phyloP scores from a whole-genome alignment of 1,140 invertebrate species.

The Rhagoletis zephyria region DNA sequence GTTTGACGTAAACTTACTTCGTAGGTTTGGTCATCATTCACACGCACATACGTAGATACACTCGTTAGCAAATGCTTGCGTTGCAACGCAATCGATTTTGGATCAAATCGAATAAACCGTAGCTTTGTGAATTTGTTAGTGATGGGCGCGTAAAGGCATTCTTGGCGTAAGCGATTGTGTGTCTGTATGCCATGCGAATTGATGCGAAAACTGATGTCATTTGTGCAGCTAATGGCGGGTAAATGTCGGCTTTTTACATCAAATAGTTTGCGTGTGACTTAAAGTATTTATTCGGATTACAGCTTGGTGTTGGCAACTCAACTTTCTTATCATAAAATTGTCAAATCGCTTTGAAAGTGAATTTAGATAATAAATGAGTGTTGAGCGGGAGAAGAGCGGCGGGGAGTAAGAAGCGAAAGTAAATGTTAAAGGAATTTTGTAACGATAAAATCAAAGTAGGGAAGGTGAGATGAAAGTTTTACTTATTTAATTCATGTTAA shows the following conservation, averaged over 20 bases:
- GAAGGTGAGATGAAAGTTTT: no score
- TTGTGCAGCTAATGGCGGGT: conserved; percentile 28
- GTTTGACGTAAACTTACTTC: not conserved
- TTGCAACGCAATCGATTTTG: not conserved
- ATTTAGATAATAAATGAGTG: not conserved
- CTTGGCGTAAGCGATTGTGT: not conserved
- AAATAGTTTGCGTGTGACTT: conserved; percentile 16
- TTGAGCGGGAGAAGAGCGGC: not conserved
- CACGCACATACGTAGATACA: not conserved
- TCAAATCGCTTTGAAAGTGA: conserved; percentile 30
- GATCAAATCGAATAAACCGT: not conserved
- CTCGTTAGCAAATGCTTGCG: not conserved
- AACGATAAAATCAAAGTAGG: not conserved
- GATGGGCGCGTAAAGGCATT: not conserved
- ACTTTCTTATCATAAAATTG: conserved; percentile 14
- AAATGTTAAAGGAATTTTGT: not conserved
- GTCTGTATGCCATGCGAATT: not conserved
- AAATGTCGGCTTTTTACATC: conserved; percentile 10
- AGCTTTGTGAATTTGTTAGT: not conserved
- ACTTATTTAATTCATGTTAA: no score
- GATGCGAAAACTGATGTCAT: conserved; percentile 36
- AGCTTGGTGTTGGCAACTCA: not conserved
- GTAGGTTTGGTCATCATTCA: not conserved
- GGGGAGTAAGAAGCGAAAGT: no score
- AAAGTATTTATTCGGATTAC: conserved; percentile 23